phyloP scores from a whole-genome alignment of 2,113 vertebrate species.

The Alouatta palliata region DNA sequence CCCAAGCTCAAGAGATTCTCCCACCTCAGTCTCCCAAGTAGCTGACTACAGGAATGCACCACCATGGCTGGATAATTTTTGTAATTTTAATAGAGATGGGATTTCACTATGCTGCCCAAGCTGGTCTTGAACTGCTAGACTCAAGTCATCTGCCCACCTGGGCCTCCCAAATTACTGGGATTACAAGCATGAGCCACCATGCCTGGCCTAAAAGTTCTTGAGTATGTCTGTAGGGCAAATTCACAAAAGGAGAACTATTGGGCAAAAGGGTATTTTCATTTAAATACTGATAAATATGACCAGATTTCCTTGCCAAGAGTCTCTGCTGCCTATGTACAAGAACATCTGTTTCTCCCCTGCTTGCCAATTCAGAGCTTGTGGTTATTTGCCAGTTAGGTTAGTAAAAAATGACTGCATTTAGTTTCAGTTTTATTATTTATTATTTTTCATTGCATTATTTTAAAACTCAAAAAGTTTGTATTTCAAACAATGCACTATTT shows the following conservation, averaged over 20 bases:
- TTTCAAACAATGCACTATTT: too few relatives aligned
- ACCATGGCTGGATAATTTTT: too few relatives aligned
- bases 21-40: too few relatives aligned
- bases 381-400: neutral
- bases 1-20: too few relatives aligned
- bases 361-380: neutral
- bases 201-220: neutral
- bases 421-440: neutral
- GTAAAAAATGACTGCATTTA: neutral
- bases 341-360: neutral
- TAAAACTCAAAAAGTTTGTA: too few relatives aligned
- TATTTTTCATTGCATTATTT: neutral
- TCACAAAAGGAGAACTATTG: neutral
- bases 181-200: too few relatives aligned
- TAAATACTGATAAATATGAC: neutral
- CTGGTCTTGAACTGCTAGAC: too few relatives aligned
- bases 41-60: too few relatives aligned
- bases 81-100: too few relatives aligned
- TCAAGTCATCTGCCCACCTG: too few relatives aligned
- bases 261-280: neutral
- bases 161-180: too few relatives aligned
- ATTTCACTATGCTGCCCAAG: too few relatives aligned
- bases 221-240: neutral
- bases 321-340: neutral
- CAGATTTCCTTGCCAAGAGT: neutral